These are phyloP conservation scores for Galeopsomyia nigrocyanea DNA, from an alignment of 2,888 invertebrate species.

Conservation along the genomic window DNA sequence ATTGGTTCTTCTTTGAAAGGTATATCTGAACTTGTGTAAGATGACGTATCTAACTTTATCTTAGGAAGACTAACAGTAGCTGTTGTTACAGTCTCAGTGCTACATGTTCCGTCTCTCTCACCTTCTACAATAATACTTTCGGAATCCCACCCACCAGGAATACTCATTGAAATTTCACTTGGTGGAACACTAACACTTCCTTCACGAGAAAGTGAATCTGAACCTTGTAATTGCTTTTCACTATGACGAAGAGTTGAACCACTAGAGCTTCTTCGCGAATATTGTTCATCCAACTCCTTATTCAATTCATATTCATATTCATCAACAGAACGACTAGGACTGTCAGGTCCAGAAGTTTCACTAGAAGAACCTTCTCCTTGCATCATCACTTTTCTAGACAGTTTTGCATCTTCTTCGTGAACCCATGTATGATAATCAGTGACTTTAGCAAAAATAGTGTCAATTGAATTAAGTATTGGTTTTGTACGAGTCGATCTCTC, in stretches of 20 bases:
- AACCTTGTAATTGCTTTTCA: conserved; percentile 62
- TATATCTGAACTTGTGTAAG: conserved; percentile 55
- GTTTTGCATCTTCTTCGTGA: conserved; percentile 65
- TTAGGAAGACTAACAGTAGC: conserved; percentile 68
- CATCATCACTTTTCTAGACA: conserved; percentile 57
- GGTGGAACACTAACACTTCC: conserved; percentile 68
- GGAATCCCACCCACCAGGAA: conserved; percentile 67
- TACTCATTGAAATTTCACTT: conserved; percentile 67
- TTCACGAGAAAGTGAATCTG: conserved; percentile 66
- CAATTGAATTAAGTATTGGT: conserved; percentile 57
- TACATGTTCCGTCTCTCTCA: conserved; percentile 62
- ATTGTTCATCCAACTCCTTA: conserved; percentile 68
- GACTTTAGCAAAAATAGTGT: conserved; percentile 69
- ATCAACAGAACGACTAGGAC: conserved; percentile 81
- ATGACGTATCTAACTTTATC: conserved; percentile 70
- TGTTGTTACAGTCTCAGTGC: conserved; percentile 62
- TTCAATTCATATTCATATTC: conserved; percentile 75
- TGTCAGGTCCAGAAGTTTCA: conserved; percentile 91
- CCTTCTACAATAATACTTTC: conserved; percentile 67
- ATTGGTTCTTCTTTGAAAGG: conserved; percentile 52
- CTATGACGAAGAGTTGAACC: conserved; percentile 66
- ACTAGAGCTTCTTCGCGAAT: conserved; percentile 66
- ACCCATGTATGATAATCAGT: conserved; percentile 71
- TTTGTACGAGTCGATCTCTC: conserved; percentile 62
- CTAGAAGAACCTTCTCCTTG: conserved; percentile 80